Base-by-base conservation (phyloP, 2,797 vertebrate species). In the Tadarida brasiliensis region DNA sequence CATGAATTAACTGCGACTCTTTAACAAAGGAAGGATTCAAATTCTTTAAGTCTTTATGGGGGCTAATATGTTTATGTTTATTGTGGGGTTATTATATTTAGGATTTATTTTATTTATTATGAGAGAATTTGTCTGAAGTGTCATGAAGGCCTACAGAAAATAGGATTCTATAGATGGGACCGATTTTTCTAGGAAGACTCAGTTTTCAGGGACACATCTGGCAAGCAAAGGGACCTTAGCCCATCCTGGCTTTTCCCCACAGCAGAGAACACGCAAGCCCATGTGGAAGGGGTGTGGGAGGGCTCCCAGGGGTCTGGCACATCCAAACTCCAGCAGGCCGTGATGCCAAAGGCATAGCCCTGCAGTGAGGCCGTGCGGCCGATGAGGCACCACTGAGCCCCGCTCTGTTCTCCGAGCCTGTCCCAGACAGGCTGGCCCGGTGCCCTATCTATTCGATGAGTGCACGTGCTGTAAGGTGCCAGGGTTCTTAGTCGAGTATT, bases 401-500 rank as follows among this genome's bases (percentile, higher is more conserved):
- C 39, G 14, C 70, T 85, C 67, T 94, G 2, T 47, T 39, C 57
- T 81, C 67, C 33, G 61, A 33, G 15, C 1, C 11, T 35, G 33
- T 39, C 56, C 10, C 3, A 39, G 68, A 44, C 11, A 35, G n/a
- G 65, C 56, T 30, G 39, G 74, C 67, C 57, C 11, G 8, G 59
- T 35, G 22, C 24, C 63, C 26, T 17, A 22, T 59, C 56, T 33
- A 3, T 82, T 35, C 57, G 51, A 74, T 12, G 28, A 71, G 11
- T 16, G n/a, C 67, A 51, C 7, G 10, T 16, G 44, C 22, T 78
- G 0, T 56, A 26, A 90, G 51, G 33, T 77, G 44, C 15, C 30
- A 30, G 59, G 12, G 30, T 30, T n/a, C 84, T 78, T 70, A 65
- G 20, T 87, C 33, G 90, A 57, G 70, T 74, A 80, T 95, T 94